These are phyloP conservation scores for Nixonia krombeini DNA, from an alignment of 1,140 invertebrate genomes.

Conservation along the genomic window DNA sequence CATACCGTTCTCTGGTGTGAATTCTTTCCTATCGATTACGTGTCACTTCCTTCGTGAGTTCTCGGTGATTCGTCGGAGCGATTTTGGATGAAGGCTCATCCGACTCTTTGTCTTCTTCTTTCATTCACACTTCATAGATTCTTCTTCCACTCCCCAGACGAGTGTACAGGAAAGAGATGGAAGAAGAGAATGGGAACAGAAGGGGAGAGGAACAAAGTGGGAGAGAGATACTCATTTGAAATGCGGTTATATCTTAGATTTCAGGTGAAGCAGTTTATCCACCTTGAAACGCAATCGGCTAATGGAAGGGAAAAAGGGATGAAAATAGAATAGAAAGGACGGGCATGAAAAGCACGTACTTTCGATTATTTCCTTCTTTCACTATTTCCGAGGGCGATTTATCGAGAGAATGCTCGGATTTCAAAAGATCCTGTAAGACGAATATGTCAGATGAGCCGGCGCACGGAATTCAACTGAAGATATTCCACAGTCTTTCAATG, in stretches of 20 bases:
- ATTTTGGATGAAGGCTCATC: conserved; percentile 15
- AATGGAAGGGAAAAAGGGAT: conserved; percentile 52
- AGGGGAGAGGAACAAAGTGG: too few species aligned
- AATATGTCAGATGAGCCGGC: conserved; percentile 12
- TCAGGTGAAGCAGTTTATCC: conserved; percentile 53
- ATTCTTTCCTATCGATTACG: conserved; percentile 37
- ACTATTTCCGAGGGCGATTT: conserved; percentile 17
- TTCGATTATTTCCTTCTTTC: conserved; percentile 20
- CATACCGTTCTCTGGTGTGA: conserved; percentile 17
- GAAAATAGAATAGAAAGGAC: conserved; percentile 51
- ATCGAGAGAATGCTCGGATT: conserved; percentile 39
- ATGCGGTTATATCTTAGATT: conserved; percentile 48
- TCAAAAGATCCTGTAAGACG: conserved; percentile 27
- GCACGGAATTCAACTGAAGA: conserved; percentile 12
- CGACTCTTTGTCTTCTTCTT: conserved; percentile 10
- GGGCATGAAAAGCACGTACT: conserved; percentile 14
- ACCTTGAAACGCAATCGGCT: conserved; percentile 61
- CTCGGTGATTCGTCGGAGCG: conserved; percentile 19
- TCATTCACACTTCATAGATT: not conserved
- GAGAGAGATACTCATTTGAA: conserved; percentile 50
- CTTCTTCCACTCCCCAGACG: not conserved
- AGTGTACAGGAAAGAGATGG: not conserved
- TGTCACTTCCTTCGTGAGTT: conserved; percentile 11
- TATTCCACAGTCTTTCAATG: conserved; percentile 6
- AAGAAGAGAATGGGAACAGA: not conserved